Conservation (phyloP, 1,140 invertebrate species). For the Anthonomus grandis region DNA sequence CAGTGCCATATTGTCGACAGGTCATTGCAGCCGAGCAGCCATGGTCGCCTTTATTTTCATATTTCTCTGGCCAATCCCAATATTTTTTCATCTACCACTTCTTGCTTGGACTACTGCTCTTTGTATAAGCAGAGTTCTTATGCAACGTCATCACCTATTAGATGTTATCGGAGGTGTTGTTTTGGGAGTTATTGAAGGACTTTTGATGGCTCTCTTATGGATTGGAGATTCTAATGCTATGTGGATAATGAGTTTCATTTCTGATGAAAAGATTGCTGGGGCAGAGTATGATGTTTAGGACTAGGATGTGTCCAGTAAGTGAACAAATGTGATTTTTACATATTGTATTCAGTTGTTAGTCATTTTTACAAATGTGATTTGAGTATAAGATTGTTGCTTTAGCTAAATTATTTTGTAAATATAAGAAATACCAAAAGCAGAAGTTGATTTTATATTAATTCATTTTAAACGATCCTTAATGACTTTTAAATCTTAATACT, state of each 20-base stretch:
- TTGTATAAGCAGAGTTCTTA: constrained; percentile 72
- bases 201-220: constrained; percentile 67
- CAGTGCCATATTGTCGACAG: too few species aligned
- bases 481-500: too few species aligned
- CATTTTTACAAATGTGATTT: too few species aligned
- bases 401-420: too few species aligned
- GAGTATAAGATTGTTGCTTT: too few species aligned
- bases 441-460: too few species aligned
- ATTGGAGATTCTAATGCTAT: constrained; percentile 55
- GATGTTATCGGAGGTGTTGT: constrained; percentile 77
- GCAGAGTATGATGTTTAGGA: constrained; percentile 58
- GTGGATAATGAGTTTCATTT: constrained; percentile 53
- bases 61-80: constrained; percentile 58
- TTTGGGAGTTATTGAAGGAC: constrained; percentile 73
- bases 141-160: constrained; percentile 81
- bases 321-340: too few species aligned
- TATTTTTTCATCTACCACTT: constrained; percentile 60
- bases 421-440: too few species aligned
- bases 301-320: too few species aligned
- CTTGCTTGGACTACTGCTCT: constrained; percentile 73
- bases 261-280: constrained; percentile 57
- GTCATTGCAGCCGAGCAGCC: constrained; percentile 85
- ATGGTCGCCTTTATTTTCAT: constrained; percentile 73
- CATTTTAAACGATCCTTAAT: too few species aligned
- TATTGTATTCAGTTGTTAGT: too few species aligned